Base-by-base conservation (phyloP, 2,888 invertebrate species). In the Aleiodes testaceus region DNA sequence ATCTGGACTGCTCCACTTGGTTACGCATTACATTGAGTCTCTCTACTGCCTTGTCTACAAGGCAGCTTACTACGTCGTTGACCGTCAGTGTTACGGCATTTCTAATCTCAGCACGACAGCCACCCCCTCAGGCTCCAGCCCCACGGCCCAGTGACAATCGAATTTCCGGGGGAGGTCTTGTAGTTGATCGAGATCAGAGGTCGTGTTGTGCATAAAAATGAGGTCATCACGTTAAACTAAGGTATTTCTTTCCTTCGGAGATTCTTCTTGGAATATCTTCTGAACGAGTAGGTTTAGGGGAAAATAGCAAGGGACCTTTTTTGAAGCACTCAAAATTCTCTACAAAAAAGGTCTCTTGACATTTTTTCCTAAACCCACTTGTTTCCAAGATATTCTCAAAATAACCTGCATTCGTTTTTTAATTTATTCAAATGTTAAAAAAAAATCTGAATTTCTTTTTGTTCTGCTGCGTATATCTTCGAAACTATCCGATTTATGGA, bases 191-290 rank as follows among this genome's bases (percentile, higher is more conserved):
- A 42, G 22, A 59, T 14, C 67, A 49, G 26, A 59, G 45, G 45
- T 71, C 68, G 74, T 59, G 45, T n/a, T 16, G 47, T 50, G 70
- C 70, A 70, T 68, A 53, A 30, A 66, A 70, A 74, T 67, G 67
- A 65, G 64, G 16, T 42, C 50, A 71, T 68, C 30, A 66, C 52
- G 59, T 26, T 45, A 11, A 47, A 65, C 53, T 14, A 53, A 53
- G 16, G 42, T 42, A 55, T 45, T 67, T n/a, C n/a, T n/a, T n/a
- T n/a, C n/a, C n/a, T n/a, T 26, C 3, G 3, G 26, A 26, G 26
- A 26, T 26, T 26, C 26, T 2, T 26, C 3, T 26, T 0, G 0
- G 26, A 26, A 26, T 26, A 26, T 26, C 3, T 1, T 5, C 3
- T 3, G 0, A 26, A 26, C 5, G 3, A 1, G 26, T 26, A 26